These are phyloP conservation scores for Trimorus sp. DNA, from an alignment of 2,888 invertebrate species.

Conservation along the genomic window DNA sequence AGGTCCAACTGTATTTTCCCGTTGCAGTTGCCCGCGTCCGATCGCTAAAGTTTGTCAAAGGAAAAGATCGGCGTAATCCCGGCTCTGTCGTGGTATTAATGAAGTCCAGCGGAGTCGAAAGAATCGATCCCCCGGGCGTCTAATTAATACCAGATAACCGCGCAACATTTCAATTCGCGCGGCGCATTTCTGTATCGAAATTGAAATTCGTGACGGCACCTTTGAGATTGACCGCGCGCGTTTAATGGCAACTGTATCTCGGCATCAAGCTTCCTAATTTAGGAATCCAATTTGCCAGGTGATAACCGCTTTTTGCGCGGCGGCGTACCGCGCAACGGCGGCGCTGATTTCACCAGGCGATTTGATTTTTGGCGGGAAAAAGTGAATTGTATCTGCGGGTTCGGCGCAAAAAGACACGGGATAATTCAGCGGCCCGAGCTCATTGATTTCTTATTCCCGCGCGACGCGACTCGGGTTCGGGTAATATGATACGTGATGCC, in stretches of 20 bases:
- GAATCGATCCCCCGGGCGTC: too few relatives aligned
- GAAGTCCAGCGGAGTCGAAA: too few relatives aligned
- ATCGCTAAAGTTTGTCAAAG: too few relatives aligned
- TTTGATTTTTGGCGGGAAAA: slow-evolving; percentile 42
- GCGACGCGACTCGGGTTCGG: slow-evolving; percentile 15
- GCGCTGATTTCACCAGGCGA: not conserved
- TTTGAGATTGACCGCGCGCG: slow-evolving; percentile 4
- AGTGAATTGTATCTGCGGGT: slow-evolving; percentile 33
- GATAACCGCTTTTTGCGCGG: slow-evolving; percentile 27
- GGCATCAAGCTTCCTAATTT: slow-evolving; percentile 28
- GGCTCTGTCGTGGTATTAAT: too few relatives aligned
- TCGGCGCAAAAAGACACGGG: slow-evolving; percentile 17
- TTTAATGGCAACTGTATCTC: slow-evolving; percentile 28
- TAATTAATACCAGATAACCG: too few relatives aligned
- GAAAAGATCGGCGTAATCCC: too few relatives aligned
- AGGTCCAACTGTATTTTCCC: too few relatives aligned
- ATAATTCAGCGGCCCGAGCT: slow-evolving; percentile 32
- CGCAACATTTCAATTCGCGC: too few relatives aligned
- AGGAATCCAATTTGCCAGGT: slow-evolving; percentile 34
- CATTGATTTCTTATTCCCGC: slow-evolving; percentile 44
- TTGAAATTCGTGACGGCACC: slow-evolving; percentile 12
- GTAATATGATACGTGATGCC: slow-evolving; percentile 45
- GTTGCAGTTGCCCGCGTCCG: too few relatives aligned
- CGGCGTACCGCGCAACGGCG: slow-evolving; percentile 1
- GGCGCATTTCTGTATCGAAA: slow-evolving; percentile 4